Evolutionary conservation across 2,888 invertebrate genomes (phyloP).

Genomic region (Oscheius onirici): DNA sequence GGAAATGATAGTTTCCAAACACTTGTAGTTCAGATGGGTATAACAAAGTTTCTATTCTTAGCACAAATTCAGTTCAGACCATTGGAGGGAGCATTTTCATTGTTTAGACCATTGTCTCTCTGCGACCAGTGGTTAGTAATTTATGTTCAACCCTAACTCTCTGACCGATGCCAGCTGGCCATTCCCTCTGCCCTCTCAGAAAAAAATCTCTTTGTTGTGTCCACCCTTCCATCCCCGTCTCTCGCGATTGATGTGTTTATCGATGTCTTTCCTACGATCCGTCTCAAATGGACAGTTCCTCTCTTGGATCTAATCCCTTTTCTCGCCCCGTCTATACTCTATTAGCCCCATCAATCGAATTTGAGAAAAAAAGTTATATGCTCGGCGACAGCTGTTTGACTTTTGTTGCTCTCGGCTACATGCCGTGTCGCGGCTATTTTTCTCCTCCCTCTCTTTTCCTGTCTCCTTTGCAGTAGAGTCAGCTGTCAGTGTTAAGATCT

Average conservation of each 20-base stretch:
- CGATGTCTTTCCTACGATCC: conserved; percentile 19
- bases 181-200: background rate
- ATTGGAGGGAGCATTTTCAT: no score
- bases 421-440: background rate
- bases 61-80: no score
- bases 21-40: no score
- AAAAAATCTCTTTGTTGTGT: background rate
- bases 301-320: background rate
- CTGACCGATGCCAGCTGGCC: background rate
- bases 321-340: background rate
- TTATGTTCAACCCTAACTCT: no score
- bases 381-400: background rate
- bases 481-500: background rate
- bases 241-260: conserved; percentile 28
- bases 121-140: no score
- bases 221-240: conserved; percentile 1
- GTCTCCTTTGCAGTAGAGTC: background rate
- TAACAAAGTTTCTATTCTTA: no score
- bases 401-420: background rate
- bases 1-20: no score
- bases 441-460: background rate
- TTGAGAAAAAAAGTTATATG: background rate
- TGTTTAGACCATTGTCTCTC: no score
- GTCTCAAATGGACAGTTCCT: background rate
- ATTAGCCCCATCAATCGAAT: background rate